These are phyloP conservation scores for Chymomyza fuscimana DNA, from an alignment of 2,888 invertebrate genomes.

Conservation along the genomic window DNA sequence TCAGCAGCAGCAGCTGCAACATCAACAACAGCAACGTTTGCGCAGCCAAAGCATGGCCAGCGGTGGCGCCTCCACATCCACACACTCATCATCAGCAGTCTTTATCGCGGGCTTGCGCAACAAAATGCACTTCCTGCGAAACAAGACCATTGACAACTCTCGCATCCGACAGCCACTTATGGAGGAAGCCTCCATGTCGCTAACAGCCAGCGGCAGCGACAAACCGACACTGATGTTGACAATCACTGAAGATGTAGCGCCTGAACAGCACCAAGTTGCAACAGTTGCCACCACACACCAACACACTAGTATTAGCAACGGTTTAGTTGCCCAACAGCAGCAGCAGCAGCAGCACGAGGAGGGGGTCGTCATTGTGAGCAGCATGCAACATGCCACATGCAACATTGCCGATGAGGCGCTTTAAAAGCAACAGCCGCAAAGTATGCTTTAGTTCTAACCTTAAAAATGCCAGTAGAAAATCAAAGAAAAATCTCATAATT, in stretches of 20 bases:
- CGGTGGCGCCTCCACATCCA: constrained; percentile 17
- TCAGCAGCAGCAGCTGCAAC: constrained; percentile 35
- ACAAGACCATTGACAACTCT: constrained; percentile 74
- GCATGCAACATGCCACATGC: constrained; percentile 43
- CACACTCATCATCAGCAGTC: constrained; percentile 30
- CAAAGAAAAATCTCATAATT: constrained; percentile 57
- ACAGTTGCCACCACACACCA: constrained; percentile 30
- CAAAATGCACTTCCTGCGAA: constrained; percentile 73
- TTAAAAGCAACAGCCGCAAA: constrained; percentile 47
- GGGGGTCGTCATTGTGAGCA: constrained; percentile 58
- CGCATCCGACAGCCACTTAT: constrained; percentile 77
- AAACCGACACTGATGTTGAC: constrained; percentile 50
- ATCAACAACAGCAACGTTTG: constrained; percentile 38
- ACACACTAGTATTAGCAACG: constrained; percentile 20
- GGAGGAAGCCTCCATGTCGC: constrained; percentile 63
- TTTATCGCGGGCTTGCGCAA: constrained; percentile 64
- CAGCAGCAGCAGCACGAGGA: constrained; percentile 26
- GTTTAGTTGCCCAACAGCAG: constrained; percentile 28
- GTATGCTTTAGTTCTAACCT: constrained; percentile 20
- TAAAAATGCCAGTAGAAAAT: background rate
- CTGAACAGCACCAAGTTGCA: constrained; percentile 30
- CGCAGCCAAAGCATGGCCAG: constrained; percentile 56
- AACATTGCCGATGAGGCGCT: constrained; percentile 76
- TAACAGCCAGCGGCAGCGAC: constrained; percentile 33
- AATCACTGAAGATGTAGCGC: constrained; percentile 50